Evolutionary conservation across 2,113 vertebrate species (phyloP).

Genomic region (Acrocephalus arundinaceus): DNA sequence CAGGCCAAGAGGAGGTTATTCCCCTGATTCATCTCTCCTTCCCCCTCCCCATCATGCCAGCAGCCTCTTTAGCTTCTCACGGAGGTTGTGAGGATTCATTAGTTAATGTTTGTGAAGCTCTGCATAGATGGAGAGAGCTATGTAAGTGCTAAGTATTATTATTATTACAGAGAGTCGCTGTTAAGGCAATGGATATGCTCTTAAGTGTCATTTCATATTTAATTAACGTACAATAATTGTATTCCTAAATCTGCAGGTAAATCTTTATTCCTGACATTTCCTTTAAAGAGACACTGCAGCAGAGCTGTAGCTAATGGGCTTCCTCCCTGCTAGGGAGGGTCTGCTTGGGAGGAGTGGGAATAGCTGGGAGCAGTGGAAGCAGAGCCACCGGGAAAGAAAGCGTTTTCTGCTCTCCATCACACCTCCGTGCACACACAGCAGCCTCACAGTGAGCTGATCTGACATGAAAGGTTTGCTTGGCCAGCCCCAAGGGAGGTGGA

Average conservation of each 20-base stretch:
- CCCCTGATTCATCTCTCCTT: neutral
- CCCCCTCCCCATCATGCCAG: neutral
- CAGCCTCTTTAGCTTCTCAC: neutral
- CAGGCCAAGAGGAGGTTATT: neutral
- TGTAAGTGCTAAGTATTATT: conserved; percentile 69
- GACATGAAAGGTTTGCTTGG: neutral
- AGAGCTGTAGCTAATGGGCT: conserved; percentile 5
- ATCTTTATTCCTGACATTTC: conserved; percentile 57
- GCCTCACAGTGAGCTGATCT: neutral
- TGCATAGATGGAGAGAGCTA: conserved; percentile 45
- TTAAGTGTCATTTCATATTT: conserved; percentile 72
- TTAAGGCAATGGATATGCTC: conserved; percentile 73
- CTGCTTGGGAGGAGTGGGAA: neutral
- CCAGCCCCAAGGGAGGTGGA: neutral
- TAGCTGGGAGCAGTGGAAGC: neutral
- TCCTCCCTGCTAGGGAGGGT: neutral
- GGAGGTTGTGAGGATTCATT: conserved; percentile 57
- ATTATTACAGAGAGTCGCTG: conserved; percentile 64
- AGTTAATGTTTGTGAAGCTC: conserved; percentile 64
- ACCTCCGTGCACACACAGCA: fast-evolving
- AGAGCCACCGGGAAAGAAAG: neutral
- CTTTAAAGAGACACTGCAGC: conserved; percentile 48
- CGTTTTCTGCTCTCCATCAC: neutral
- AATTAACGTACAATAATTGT: conserved; percentile 70
- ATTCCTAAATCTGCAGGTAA: conserved; percentile 63